phyloP scores from a whole-genome alignment of 2,113 vertebrate genomes.

The Gavia stellata region DNA sequence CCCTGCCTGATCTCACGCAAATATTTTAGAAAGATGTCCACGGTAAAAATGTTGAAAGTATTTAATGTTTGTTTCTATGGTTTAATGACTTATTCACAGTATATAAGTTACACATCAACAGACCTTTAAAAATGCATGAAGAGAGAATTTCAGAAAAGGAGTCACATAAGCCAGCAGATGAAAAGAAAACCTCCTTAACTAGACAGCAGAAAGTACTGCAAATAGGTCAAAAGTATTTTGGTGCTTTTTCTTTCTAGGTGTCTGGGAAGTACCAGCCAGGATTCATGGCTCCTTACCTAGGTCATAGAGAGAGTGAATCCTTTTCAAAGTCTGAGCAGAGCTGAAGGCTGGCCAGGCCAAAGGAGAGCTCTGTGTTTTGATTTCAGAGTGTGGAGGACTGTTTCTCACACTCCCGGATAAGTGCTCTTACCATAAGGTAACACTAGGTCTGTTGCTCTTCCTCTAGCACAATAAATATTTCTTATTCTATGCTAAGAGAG shows the following conservation, averaged over 20 bases:
- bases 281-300: neutral
- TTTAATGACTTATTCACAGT: neutral
- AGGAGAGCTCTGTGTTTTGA: neutral
- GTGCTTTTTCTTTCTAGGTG: neutral
- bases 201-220: neutral
- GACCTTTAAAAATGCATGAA: neutral
- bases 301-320: neutral
- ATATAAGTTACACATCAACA: neutral
- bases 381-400: neutral
- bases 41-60: neutral
- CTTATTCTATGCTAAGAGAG: neutral
- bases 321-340: neutral
- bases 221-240: neutral
- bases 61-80: neutral
- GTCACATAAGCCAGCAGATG: neutral
- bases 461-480: neutral
- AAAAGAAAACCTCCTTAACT: neutral
- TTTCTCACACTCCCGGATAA: neutral
- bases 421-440: neutral
- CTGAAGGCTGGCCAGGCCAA: neutral
- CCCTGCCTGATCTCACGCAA: neutral
- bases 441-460: neutral
- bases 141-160: neutral
- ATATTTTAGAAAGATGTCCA: neutral
- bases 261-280: neutral